Evolutionary conservation across 2,888 invertebrate genomes (phyloP), one percentile per base, ranked within the genome.

Genomic region (Cantharis lateralis): DNA sequence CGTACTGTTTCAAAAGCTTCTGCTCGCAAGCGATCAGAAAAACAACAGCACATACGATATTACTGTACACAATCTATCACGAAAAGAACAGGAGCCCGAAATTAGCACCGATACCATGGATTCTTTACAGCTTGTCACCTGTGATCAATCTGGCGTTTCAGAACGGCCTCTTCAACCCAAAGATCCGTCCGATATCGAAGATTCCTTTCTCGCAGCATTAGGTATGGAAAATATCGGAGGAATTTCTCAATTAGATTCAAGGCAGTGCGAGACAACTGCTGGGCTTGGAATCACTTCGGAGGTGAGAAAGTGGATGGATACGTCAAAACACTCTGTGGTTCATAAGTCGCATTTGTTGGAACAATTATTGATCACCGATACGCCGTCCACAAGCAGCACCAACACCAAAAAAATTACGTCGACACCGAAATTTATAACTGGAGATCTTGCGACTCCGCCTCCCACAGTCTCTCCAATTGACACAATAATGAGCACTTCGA

Each of bases 1-100:
- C 81, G 87, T 91, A 16, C 84, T 88, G 15, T 91, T 90, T 81
- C 91, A 91, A 83, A 78, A 78, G 15, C 48, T 73, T 0, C 13
- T 68, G 32, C 3, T 48, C 3, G 2, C 62, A 18, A 64, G 24
- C 3, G 70, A 62, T 3, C 62, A 72, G n/a, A 20, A 62, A 13
- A 61, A 63, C 15, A 72, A 72, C n/a, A 72, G 70, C 62, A 15
- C 20, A 1, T 74, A 62, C 20, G 63, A 69, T 11, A 32, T 74
- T 10, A 15, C 10, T 1, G 7, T 24, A 0, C 18, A 32, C 10
- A 20, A 63, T n/a, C 9, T 32, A 0, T 10, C 18, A 15, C 15
- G 15, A 18, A 24, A 62, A 13, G 20, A 48, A 24, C 11, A 15
- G 5, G 62, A 64, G 16, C 5, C 28, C 3, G 71, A 68, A 13